Evolutionary conservation across 2,113 vertebrate genomes (phyloP), one percentile per base, ranked within the genome.

Genomic region (Sardina pilchardus): DNA sequence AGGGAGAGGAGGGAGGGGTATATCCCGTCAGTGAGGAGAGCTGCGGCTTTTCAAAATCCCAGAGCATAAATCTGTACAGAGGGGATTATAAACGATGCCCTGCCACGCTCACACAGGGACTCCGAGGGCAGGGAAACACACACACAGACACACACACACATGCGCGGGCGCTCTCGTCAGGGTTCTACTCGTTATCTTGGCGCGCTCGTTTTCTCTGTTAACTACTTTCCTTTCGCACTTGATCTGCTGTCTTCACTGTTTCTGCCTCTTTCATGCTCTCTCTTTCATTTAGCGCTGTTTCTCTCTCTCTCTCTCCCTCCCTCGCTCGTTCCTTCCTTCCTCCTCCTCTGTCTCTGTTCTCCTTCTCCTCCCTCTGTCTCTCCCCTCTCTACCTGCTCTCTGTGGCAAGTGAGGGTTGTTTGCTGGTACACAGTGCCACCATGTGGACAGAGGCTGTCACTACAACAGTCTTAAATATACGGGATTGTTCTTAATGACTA

Each of bases 71-170:
- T 78, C 71, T 78, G 71, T 78, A 12, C 14, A 16, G 34, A 39
- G 71, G 71, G 71, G 71, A 78, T 78, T 78, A 78, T 78, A 71
- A 71, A 4, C 4, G 71, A 78, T 78, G 71, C 63, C 26, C 26
- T 71, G 63, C 71, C n/a, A 34, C 4, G 12, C 30, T 36, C 71
- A 78, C 71, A 78, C 34, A 34, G 26, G 34, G 71, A 78, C 17
- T 34, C 71, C 1, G 12, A 4, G 30, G 0, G 16, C 30, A 10
- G 30, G 26, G 26, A 75, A 36, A 14, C 71, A 71, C 63, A 0
- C n/a, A 17, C 48, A 50, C 48, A 42, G 2, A 42, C 39, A 42
- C 39, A 42, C n/a, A n/a, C n/a, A n/a, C n/a, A n/a, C n/a, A n/a
- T n/a, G n/a, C n/a, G n/a, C n/a, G n/a, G n/a, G 16, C 1, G 16